Conservation (phyloP, 2,888 invertebrate genomes). For the Drosophila fungiperda region DNA sequence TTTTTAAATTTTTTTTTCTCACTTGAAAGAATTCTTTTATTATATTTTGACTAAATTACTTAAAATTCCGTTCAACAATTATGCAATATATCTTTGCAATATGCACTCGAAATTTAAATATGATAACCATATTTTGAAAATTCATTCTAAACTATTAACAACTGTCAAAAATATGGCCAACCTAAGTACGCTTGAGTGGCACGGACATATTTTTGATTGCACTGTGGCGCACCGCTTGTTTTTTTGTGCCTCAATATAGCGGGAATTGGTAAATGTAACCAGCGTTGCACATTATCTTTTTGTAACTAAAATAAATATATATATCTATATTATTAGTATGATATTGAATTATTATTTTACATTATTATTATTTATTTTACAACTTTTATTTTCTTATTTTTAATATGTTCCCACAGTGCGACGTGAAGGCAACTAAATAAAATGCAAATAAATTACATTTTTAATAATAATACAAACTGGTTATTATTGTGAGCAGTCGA, state of each 20-base stretch:
- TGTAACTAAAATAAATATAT: background rate
- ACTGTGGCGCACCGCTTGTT: background rate
- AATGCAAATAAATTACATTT: conserved; percentile 55
- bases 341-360: no score
- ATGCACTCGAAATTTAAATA: background rate
- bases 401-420: conserved; percentile 15
- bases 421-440: conserved; percentile 14
- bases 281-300: background rate
- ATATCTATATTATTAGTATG: background rate
- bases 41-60: background rate
- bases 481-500: conserved; percentile 42
- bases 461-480: conserved; percentile 51
- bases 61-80: background rate
- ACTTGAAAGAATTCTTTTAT: background rate
- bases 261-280: no score
- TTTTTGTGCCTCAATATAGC: no score
- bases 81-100: conserved; percentile 1
- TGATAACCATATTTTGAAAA: background rate
- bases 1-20: no score
- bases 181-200: background rate
- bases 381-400: background rate
- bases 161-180: background rate
- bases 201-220: background rate
- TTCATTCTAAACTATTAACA: conserved; percentile 22
- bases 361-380: background rate